Conservation (phyloP, 1,140 invertebrate species). For the Micrasema minimum region DNA sequence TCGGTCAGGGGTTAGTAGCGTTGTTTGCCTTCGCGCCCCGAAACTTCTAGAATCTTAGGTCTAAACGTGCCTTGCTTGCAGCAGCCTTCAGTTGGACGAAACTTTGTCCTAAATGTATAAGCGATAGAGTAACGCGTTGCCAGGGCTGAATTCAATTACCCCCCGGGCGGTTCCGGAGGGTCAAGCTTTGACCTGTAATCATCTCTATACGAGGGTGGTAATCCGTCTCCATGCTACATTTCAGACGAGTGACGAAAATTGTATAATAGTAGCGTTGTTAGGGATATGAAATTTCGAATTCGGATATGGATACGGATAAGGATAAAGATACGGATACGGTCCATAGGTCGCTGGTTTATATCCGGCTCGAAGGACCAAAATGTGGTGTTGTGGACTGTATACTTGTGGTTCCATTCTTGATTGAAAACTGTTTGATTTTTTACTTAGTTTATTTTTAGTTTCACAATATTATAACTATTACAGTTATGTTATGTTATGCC, state of each 20-base stretch:
- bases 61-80: conserved; percentile 38
- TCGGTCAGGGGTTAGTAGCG: neutral
- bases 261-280: no score
- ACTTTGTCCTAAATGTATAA: conserved; percentile 49
- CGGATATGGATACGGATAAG: no score
- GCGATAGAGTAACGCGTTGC: conserved; percentile 49
- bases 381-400: no score
- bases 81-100: conserved; percentile 26
- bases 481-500: no score
- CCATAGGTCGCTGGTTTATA: no score
- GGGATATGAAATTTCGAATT: no score
- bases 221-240: conserved; percentile 21
- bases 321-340: no score
- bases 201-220: conserved; percentile 27
- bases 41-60: conserved; percentile 30
- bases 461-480: no score
- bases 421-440: no score
- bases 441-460: no score
- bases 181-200: conserved; percentile 50
- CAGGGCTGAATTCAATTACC: conserved; percentile 49
- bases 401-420: no score
- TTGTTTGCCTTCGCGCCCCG: conserved; percentile 24
- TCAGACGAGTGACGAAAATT: neutral
- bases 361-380: no score
- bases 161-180: conserved; percentile 36